Conservation (phyloP, 2,113 vertebrate genomes). For the Trichomycterus rosablanca region DNA sequence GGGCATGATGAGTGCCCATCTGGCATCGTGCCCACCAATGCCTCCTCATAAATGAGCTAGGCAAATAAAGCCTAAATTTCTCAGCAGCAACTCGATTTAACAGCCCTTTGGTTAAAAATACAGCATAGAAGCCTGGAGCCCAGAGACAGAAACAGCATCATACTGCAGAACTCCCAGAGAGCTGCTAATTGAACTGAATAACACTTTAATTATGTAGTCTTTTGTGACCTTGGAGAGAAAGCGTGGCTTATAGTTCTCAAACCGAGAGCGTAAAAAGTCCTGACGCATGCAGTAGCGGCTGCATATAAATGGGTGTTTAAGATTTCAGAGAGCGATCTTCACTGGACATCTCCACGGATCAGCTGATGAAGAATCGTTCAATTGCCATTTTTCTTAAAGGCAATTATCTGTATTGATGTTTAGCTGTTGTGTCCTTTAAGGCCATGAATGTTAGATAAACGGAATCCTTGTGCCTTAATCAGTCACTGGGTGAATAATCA, state of each 20-base stretch:
- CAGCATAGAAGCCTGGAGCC: constrained; percentile 2
- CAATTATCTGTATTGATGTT: constrained; percentile 51
- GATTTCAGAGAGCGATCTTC: constrained; percentile 17
- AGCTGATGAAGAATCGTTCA: no score
- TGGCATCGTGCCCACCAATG: constrained; percentile 20
- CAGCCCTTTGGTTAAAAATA: constrained; percentile 39
- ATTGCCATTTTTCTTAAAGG: constrained; percentile 46
- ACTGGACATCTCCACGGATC: constrained; percentile 29
- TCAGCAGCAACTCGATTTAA: constrained; percentile 29
- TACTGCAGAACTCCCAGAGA: constrained; percentile 16
- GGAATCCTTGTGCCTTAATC: constrained; percentile 41
- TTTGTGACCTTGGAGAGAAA: constrained; percentile 38
- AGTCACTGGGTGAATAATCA: constrained; percentile 29
- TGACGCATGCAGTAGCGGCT: constrained; percentile 35
- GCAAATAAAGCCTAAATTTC: constrained; percentile 23
- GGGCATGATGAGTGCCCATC: background rate
- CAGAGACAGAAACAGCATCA: constrained; percentile 20
- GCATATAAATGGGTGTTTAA: constrained; percentile 44
- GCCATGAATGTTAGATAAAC: constrained; percentile 44
- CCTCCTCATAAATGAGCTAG: constrained; percentile 21
- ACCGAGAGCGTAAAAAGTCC: constrained; percentile 39
- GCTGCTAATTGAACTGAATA: constrained; percentile 45
- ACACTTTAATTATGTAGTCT: constrained; percentile 35
- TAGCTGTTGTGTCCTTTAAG: constrained; percentile 40
- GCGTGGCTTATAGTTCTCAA: constrained; percentile 23